Base-by-base conservation (phyloP, 2,797 vertebrate species). In the Discoglossus pictus region DNA sequence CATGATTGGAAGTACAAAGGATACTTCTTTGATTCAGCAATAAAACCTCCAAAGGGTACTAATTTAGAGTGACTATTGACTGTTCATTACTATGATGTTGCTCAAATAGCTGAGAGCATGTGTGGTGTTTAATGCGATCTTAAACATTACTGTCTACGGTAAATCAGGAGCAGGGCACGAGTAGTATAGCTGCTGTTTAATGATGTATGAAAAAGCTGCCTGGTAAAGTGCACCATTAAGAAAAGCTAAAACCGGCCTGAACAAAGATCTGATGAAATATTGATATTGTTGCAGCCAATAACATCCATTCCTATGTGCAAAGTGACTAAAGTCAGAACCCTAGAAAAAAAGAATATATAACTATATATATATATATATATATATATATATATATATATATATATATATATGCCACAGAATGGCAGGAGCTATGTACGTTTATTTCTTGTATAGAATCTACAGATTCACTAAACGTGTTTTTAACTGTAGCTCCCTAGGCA, bases 171-270 rank as follows among this genome's bases (percentile, higher is more conserved):
- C 81, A 80, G 84, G 76, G 76, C 76, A 80, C 74, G 54, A 78
- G 61, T 64, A 67, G 73, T 80, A 67, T 69, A 80, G 83, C 80
- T 80, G 74, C 80, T 85, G 81, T 86, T 88, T 88, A 88, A 88
- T 87, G 84, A 87, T 87, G 82, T 84, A 84, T 89, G 83, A 87
- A 88, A 87, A 86, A 85, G 86, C 86, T 84, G 82, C 81, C 86
- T 88, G 84, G 84, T 90, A 92, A 94, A 93, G 90, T 92, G 88
- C 89, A 88, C 86, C 88, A 92, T 93, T 93, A 93, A 90, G 88
- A 89, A 87, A 88, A 90, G 87, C 80, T 84, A 85, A 88, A 87
- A 85, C 80, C 79, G 75, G 78, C 78, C 86, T 83, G 84, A 91
- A 92, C 88, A 92, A 91, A 86, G 87, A 88, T 84, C 84, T 82